These are phyloP conservation scores for Tautogolabrus adspersus DNA, from an alignment of 2,113 vertebrate species.

Conservation along the genomic window DNA sequence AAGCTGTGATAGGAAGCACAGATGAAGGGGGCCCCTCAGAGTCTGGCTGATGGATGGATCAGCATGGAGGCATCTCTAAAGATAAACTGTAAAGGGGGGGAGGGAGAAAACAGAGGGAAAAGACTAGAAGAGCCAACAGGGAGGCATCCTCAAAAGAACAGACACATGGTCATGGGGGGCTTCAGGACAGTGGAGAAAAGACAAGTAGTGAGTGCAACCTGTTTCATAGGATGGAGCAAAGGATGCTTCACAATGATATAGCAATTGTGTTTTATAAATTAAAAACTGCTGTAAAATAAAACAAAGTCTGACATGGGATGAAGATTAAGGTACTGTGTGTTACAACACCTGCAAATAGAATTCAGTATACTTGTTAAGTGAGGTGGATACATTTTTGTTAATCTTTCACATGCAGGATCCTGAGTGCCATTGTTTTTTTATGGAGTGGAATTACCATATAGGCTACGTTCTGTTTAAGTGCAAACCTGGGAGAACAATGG, in stretches of 20 bases:
- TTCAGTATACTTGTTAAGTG: constrained; percentile 20
- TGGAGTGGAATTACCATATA: too few relatives aligned
- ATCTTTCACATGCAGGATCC: too few relatives aligned
- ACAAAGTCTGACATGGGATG: constrained; percentile 13
- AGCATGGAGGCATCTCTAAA: constrained; percentile 36
- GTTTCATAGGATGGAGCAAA: constrained; percentile 13
- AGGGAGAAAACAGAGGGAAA: background rate
- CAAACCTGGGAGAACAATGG: too few relatives aligned
- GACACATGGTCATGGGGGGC: constrained; percentile 3
- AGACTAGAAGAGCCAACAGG: background rate
- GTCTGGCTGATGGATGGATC: constrained; percentile 41
- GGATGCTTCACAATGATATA: background rate
- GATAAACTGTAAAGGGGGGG: constrained; percentile 12
- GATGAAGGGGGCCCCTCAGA: constrained; percentile 36
- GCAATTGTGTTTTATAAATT: constrained; percentile 18
- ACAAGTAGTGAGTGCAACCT: too few relatives aligned
- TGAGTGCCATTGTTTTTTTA: too few relatives aligned
- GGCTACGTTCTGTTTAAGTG: too few relatives aligned
- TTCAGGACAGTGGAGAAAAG: too few relatives aligned
- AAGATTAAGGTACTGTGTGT: constrained; percentile 5
- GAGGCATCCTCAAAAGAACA: constrained; percentile 10
- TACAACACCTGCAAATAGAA: background rate
- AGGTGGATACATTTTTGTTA: background rate
- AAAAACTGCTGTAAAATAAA: background rate
- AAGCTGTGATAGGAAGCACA: constrained; percentile 28